Percentiles rank a stretch among this genome's conserved stretches.
phyloP scores from a whole-genome alignment of 2,113 vertebrate species.

The Puntigrus tetrazona region DNA sequence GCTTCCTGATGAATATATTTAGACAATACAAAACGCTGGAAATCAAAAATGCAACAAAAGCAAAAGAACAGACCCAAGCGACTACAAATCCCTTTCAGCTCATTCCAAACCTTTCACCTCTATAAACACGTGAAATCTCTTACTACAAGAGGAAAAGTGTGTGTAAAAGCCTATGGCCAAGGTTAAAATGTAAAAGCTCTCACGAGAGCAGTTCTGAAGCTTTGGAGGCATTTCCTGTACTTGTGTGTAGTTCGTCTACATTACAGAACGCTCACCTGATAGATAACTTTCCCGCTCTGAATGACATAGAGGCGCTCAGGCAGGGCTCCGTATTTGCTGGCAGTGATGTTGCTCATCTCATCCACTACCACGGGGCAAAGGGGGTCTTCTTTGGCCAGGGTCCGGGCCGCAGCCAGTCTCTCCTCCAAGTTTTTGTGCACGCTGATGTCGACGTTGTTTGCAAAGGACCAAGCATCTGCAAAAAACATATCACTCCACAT shows the following conservation, averaged over 20 bases:
- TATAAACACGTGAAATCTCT: not conserved
- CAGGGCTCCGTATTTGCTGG: conserved; percentile 81
- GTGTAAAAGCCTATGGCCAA: not conserved
- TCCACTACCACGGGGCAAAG: conserved; percentile 89
- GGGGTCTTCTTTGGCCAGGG: conserved; percentile 78
- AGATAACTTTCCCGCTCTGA: conserved; percentile 81
- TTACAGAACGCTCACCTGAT: conserved; percentile 78
- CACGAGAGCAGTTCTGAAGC: not conserved
- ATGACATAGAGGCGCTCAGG: conserved; percentile 90
- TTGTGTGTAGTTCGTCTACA: not conserved
- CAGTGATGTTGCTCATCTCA: conserved; percentile 80
- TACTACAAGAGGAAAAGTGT: not conserved
- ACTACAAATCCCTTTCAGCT: conserved; percentile 8
- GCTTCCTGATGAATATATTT: not conserved
- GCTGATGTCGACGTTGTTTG: conserved; percentile 86
- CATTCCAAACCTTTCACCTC: conserved; percentile 28
- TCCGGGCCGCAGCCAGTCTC: conserved; percentile 77
- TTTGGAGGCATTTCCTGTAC: conserved; percentile 4
- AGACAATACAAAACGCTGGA: not conserved
- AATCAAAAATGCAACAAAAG: conserved; percentile 26
- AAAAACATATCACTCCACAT: conserved; percentile 18
- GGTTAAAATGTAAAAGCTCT: conserved; percentile 17
- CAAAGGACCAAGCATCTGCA: conserved; percentile 90
- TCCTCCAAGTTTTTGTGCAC: conserved; percentile 84
- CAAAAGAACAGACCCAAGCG: not conserved